phyloP scores from a whole-genome alignment of 2,113 vertebrate genomes.

The Pongo abelii region DNA sequence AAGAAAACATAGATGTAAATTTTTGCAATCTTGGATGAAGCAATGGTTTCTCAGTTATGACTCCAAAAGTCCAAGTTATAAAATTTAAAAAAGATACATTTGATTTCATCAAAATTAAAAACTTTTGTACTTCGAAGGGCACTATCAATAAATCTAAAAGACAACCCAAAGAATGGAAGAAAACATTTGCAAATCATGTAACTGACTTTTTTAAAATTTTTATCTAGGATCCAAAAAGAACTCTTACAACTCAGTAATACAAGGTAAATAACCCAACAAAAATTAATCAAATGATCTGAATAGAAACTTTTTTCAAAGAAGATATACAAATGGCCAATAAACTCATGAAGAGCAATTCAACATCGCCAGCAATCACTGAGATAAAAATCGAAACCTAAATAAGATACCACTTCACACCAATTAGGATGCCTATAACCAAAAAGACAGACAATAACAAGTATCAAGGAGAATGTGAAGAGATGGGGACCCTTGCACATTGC shows the following conservation, averaged over 20 bases:
- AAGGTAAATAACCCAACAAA: not conserved
- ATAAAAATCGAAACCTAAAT: not conserved
- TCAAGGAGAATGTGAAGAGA: not conserved
- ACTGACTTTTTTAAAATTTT: not conserved
- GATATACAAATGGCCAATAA: not conserved
- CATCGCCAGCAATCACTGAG: not conserved
- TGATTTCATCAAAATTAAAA: not conserved
- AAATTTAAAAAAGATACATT: not conserved
- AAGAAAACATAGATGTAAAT: not conserved
- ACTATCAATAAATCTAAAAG: not conserved
- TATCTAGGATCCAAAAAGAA: not conserved
- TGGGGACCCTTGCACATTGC: accelerated
- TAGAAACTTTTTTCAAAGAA: not conserved
- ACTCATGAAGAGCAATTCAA: not conserved
- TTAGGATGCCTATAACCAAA: not conserved
- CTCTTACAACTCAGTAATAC: not conserved
- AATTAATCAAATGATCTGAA: not conserved
- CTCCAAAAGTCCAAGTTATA: not conserved
- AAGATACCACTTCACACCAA: not conserved
- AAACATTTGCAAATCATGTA: not conserved
- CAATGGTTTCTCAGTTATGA: not conserved
- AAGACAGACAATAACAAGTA: not conserved
- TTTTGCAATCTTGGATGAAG: not conserved
- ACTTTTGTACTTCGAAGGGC: not conserved
- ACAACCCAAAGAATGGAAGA: not conserved